phyloP scores from a whole-genome alignment of 92 coral and sea anemone species.

The Parazoanthus atlanticus region DNA sequence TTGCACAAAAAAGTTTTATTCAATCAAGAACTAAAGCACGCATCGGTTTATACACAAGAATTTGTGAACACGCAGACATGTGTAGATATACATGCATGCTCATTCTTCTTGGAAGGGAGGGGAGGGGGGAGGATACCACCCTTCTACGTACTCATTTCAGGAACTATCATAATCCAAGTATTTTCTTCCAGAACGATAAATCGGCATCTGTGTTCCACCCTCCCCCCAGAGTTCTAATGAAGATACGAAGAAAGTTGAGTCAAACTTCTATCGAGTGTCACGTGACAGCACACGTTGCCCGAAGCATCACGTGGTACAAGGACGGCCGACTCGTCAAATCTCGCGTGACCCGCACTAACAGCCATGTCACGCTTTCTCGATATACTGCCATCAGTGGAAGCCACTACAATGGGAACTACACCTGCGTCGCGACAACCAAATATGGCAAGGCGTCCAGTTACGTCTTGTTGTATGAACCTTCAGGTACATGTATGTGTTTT shows the following conservation, averaged over 20 bases:
- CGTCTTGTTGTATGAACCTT: not conserved
- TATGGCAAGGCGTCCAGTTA: slow-evolving; percentile 13
- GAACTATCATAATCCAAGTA: not conserved
- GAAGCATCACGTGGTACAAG: slow-evolving; percentile 19
- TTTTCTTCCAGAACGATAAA: not conserved
- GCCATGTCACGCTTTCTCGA: not conserved
- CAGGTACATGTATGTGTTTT: not conserved
- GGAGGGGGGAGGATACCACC: too few relatives aligned
- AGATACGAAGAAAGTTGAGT: not conserved
- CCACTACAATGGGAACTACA: slow-evolving; percentile 13
- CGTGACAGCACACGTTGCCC: not conserved
- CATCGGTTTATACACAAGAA: too few relatives aligned
- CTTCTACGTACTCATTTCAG: too few relatives aligned
- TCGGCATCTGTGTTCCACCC: not conserved
- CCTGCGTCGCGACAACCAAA: slow-evolving; percentile 18
- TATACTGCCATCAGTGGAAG: not conserved
- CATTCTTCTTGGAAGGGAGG: too few relatives aligned
- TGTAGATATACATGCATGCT: too few relatives aligned
- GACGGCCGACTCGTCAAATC: not conserved
- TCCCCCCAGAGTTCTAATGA: slow-evolving; percentile 3
- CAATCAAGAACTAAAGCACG: too few relatives aligned
- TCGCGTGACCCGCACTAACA: not conserved
- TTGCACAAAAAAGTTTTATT: too few relatives aligned
- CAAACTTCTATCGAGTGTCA: slow-evolving; percentile 1
- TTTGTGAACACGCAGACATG: too few relatives aligned